phyloP scores from a whole-genome alignment of 2,797 vertebrate genomes.

The Stomatorhinus walkeri region DNA sequence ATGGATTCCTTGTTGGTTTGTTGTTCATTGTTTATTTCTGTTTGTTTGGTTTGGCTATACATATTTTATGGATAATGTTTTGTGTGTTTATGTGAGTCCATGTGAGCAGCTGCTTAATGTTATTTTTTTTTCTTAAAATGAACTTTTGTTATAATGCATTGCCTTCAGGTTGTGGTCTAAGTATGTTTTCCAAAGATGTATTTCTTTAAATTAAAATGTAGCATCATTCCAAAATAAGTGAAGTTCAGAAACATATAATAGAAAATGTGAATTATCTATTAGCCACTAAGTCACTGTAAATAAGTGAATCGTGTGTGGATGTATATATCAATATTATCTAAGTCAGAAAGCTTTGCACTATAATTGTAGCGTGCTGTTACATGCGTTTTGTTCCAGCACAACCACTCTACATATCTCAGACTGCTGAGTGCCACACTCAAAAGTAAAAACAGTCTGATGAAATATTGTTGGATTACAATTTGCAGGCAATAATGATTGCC shows the following conservation, averaged over 20 bases:
- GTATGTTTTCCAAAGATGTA: neutral
- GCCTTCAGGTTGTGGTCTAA: conserved; percentile 3
- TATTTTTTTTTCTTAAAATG: neutral
- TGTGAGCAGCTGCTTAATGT: neutral
- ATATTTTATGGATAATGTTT: conserved; percentile 17
- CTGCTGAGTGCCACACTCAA: neutral
- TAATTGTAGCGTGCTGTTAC: neutral
- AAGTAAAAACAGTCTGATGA: conserved; percentile 4
- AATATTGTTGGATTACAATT: neutral
- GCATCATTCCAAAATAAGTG: neutral
- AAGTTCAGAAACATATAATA: neutral
- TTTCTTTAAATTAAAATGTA: neutral
- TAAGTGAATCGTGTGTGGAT: neutral
- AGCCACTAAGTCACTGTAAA: neutral
- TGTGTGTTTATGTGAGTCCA: conserved; percentile 3
- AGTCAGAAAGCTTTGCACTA: neutral
- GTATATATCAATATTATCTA: neutral
- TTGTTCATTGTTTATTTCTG: conserved; percentile 11
- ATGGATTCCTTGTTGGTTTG: conserved; percentile 18
- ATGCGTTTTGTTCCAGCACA: neutral
- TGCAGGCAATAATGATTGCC: neutral
- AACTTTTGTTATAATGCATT: neutral
- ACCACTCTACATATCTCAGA: neutral
- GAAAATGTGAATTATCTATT: neutral
- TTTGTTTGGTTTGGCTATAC: conserved; percentile 11